These are phyloP conservation scores for Coregonus sp. DNA, from an alignment of 2,797 vertebrate genomes.

Conservation along the genomic window DNA sequence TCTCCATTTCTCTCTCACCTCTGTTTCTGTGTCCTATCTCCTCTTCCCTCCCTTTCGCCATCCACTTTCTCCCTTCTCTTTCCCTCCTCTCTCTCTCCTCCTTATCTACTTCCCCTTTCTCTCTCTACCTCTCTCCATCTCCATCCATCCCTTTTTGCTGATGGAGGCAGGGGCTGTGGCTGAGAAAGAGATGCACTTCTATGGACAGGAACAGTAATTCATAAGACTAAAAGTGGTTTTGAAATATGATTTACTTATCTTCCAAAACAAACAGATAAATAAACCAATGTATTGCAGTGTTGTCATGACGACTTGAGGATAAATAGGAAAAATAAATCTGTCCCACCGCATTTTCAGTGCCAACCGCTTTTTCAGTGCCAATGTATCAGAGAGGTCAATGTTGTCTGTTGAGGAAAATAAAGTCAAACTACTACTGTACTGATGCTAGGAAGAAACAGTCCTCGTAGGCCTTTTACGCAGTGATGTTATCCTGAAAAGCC, in stretches of 20 bases:
- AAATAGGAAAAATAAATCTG: neutral
- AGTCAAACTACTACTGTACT: neutral
- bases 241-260: too few species aligned
- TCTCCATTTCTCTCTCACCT: constrained; percentile 24
- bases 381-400: neutral
- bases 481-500: neutral
- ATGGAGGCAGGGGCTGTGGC: constrained; percentile 23
- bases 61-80: neutral
- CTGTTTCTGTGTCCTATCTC: constrained; percentile 26
- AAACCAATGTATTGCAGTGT: neutral
- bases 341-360: too few species aligned
- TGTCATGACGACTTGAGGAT: neutral
- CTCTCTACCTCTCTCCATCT: neutral
- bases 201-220: too few species aligned
- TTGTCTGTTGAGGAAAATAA: neutral
- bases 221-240: too few species aligned
- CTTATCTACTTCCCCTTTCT: constrained; percentile 7
- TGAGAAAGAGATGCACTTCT: constrained; percentile 28
- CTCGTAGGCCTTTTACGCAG: neutral
- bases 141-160: neutral
- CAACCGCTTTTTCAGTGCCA: too few species aligned
- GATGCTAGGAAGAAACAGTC: neutral
- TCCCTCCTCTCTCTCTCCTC: constrained; percentile 2
- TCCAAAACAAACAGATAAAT: too few species aligned
- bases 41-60: neutral